phyloP scores from a whole-genome alignment of 2,113 vertebrate genomes.

The Monopterus albus region DNA sequence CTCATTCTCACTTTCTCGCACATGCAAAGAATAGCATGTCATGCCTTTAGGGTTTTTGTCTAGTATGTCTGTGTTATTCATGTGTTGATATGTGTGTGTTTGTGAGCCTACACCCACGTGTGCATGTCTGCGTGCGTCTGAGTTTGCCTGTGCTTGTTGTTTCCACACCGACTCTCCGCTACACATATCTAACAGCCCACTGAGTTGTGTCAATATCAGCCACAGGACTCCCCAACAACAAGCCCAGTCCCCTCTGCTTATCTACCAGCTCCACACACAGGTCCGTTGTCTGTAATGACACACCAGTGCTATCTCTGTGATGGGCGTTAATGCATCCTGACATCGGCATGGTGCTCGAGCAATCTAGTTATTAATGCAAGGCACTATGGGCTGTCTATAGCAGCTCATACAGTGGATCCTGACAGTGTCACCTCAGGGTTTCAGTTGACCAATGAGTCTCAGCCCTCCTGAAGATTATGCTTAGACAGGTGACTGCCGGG shows the following conservation, averaged over 20 bases:
- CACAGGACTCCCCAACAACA: constrained; percentile 49
- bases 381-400: constrained; percentile 27
- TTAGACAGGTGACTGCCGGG: constrained; percentile 25
- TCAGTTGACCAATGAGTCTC: constrained; percentile 32
- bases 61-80: constrained; percentile 7
- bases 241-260: constrained; percentile 51
- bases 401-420: constrained; percentile 17
- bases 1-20: constrained; percentile 59
- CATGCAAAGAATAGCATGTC: constrained; percentile 32
- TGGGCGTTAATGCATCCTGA: constrained; percentile 56
- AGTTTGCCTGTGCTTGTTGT: constrained; percentile 47
- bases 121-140: constrained; percentile 41
- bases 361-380: constrained; percentile 40
- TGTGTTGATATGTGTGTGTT: constrained; percentile 6
- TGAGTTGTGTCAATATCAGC: constrained; percentile 62
- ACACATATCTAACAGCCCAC: constrained; percentile 55
- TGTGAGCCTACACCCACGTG: constrained; percentile 21
- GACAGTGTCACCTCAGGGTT: constrained; percentile 38
- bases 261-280: constrained; percentile 56
- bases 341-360: constrained; percentile 32
- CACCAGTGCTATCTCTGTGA: constrained; percentile 25
- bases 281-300: constrained; percentile 50
- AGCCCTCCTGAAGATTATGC: constrained; percentile 11
- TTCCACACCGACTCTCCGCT: constrained; percentile 42
- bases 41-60: constrained; percentile 33